phyloP scores from a whole-genome alignment of 1,140 invertebrate species.

The Halictus rubicundus region DNA sequence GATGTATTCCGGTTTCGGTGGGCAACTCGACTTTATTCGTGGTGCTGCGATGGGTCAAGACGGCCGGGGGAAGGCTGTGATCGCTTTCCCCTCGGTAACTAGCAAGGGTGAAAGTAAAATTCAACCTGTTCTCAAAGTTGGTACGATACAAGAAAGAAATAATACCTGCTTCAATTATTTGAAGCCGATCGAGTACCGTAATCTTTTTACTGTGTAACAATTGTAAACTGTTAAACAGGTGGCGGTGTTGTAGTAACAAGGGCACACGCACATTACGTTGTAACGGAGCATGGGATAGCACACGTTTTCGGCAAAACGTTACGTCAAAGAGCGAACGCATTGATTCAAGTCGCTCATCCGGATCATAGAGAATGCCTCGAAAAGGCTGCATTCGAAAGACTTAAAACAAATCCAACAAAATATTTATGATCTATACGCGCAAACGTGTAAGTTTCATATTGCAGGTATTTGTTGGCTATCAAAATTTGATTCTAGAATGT shows the following conservation, averaged over 20 bases:
- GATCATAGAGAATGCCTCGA: slow-evolving; percentile 92
- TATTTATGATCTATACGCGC: slow-evolving; percentile 60
- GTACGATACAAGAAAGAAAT: slow-evolving; percentile 78
- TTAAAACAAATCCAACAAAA: slow-evolving; percentile 90
- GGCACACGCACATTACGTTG: slow-evolving; percentile 95
- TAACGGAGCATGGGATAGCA: slow-evolving; percentile 95
- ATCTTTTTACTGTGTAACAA: neutral
- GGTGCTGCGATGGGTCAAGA: slow-evolving; percentile 92
- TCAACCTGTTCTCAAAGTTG: slow-evolving; percentile 89
- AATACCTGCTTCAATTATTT: neutral
- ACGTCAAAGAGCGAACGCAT: slow-evolving; percentile 92
- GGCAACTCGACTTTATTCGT: slow-evolving; percentile 95
- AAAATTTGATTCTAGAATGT: neutral
- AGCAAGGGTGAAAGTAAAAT: slow-evolving; percentile 93
- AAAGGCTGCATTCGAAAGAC: slow-evolving; percentile 92
- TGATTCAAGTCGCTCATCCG: slow-evolving; percentile 95
- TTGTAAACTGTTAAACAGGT: slow-evolving; percentile 81
- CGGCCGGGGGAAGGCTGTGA: slow-evolving; percentile 94
- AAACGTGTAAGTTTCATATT: neutral
- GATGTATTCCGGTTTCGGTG: slow-evolving; percentile 95
- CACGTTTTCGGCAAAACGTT: slow-evolving; percentile 94
- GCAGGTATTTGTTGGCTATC: neutral
- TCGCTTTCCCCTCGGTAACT: slow-evolving; percentile 93
- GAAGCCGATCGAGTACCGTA: neutral
- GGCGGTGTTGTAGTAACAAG: slow-evolving; percentile 94